phyloP scores from a whole-genome alignment of 1,140 invertebrate species.

The Tetragonula clypearis region DNA sequence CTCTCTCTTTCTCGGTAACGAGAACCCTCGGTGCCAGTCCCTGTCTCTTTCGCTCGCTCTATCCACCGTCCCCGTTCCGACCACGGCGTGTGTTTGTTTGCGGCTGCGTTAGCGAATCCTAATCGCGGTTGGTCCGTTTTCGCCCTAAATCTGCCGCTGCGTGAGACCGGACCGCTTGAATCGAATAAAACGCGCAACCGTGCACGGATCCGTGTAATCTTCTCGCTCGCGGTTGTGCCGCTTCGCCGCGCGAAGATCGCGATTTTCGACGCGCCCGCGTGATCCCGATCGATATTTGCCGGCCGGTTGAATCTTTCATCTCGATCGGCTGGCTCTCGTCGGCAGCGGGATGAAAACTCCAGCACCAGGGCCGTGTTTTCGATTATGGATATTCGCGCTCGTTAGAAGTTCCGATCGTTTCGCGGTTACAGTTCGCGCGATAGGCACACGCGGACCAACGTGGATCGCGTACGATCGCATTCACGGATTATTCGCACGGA shows the following conservation, averaged over 20 bases:
- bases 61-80: constrained; percentile 54
- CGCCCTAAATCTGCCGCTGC: constrained; percentile 57
- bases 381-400: not conserved
- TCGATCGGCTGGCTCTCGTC: not conserved
- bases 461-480: too few relatives aligned
- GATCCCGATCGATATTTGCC: not conserved
- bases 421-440: too few relatives aligned
- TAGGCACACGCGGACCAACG: too few relatives aligned
- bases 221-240: constrained; percentile 25
- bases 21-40: too few relatives aligned
- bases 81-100: constrained; percentile 71
- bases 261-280: constrained; percentile 15
- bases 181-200: constrained; percentile 59
- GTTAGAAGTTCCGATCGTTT: not conserved
- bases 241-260: constrained; percentile 17
- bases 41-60: not conserved
- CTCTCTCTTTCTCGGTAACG: not conserved
- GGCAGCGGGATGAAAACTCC: not conserved
- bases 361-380: not conserved
- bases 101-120: constrained; percentile 68
- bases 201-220: constrained; percentile 52
- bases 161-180: constrained; percentile 55
- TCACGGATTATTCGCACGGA: too few relatives aligned
- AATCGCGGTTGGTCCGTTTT: constrained; percentile 64
- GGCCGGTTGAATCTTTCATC: not conserved